Conservation (phyloP, 35 echinoderm and acorn worm genomes). For the Ophioderma brevispina region DNA sequence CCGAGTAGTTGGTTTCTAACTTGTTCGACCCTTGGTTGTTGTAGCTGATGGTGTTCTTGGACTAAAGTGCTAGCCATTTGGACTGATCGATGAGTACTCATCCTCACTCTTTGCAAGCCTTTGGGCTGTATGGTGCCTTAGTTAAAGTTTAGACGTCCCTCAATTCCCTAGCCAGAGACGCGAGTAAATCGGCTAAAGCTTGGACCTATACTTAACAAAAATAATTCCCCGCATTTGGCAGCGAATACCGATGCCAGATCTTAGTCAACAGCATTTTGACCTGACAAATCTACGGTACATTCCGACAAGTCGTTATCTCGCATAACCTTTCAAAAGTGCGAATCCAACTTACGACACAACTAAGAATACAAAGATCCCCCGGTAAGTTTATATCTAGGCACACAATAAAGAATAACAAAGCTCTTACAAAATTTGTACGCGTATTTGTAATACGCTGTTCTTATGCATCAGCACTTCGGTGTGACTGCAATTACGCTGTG, state of each 20-base stretch:
- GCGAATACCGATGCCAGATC: conserved; percentile 87
- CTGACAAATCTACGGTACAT: conserved; percentile 97
- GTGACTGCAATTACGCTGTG: too few relatives aligned
- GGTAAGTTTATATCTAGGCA: too few relatives aligned
- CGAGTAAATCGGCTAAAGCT: conserved; percentile 73
- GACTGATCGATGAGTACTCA: conserved; percentile 89
- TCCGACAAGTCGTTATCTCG: conserved; percentile 81
- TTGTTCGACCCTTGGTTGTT: conserved; percentile 64
- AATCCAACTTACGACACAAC: conserved; percentile 74
- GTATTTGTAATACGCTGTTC: too few relatives aligned
- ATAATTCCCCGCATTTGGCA: conserved; percentile 90
- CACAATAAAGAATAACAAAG: too few relatives aligned
- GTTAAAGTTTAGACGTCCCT: conserved; percentile 57
- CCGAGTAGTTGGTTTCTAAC: conserved; percentile 19
- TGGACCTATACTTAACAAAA: too few relatives aligned
- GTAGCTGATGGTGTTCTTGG: conserved; percentile 79
- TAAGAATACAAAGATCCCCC: conserved; percentile 75
- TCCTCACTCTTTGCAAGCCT: conserved; percentile 80
- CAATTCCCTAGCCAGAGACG: conserved; percentile 78
- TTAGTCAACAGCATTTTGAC: conserved; percentile 75
- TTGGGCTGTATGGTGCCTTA: conserved; percentile 83
- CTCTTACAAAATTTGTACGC: too few relatives aligned
- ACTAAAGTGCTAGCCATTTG: conserved; percentile 49
- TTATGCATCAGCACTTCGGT: too few relatives aligned
- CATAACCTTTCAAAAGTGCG: conserved; percentile 83